phyloP scores from a whole-genome alignment of 1,140 invertebrate species.

The Schlechtendalia chinensis region DNA sequence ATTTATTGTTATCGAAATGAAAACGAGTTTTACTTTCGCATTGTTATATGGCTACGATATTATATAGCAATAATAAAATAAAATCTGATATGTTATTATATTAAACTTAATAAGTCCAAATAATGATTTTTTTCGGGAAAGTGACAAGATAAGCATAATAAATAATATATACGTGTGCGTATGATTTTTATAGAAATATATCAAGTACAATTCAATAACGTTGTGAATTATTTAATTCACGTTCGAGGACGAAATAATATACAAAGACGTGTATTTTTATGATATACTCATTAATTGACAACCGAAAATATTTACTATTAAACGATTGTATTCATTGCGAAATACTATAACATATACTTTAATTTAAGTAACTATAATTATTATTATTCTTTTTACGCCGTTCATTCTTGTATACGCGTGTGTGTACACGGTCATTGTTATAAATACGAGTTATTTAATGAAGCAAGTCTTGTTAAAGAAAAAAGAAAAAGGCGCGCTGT shows the following conservation, averaged over 20 bases:
- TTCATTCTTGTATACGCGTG: not conserved
- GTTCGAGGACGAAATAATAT: not conserved
- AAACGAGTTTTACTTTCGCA: too few species aligned
- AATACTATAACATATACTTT: not conserved
- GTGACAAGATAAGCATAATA: too few species aligned
- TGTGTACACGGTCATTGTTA: not conserved
- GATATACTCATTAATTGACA: not conserved
- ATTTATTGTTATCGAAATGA: too few species aligned
- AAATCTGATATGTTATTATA: too few species aligned
- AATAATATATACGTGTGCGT: too few species aligned
- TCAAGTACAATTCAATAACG: not conserved
- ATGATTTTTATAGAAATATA: too few species aligned
- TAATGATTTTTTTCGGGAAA: too few species aligned
- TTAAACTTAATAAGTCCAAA: too few species aligned
- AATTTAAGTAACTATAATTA: not conserved
- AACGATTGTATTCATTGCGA: not conserved
- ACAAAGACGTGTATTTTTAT: not conserved
- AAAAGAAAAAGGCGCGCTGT: not conserved
- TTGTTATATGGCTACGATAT: too few species aligned
- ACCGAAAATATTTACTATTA: not conserved
- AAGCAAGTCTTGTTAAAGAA: not conserved
- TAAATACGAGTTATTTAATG: not conserved
- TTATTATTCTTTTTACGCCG: not conserved
- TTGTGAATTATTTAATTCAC: not conserved
- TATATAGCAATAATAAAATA: too few species aligned